Evolutionary conservation across 2,797 vertebrate genomes (phyloP).

Genomic region (Limosa lapponica): DNA sequence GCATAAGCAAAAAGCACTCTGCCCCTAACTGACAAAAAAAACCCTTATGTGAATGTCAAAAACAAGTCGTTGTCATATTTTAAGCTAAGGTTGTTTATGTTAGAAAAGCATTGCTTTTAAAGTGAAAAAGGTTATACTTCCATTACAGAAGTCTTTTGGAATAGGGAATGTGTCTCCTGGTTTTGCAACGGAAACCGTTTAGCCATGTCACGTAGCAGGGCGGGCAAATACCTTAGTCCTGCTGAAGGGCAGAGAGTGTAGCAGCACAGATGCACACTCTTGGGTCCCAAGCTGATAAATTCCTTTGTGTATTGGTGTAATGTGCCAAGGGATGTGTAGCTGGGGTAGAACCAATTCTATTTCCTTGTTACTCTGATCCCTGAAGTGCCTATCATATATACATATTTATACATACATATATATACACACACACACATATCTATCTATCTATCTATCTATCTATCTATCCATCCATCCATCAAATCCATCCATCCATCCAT

Average conservation of each 20-base stretch:
- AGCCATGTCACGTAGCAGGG: rapidly evolving
- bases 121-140: neutral
- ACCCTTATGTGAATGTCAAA: neutral
- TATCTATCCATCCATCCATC: neutral
- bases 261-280: neutral
- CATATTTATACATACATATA: neutral
- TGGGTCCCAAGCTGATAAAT: neutral
- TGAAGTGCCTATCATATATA: neutral
- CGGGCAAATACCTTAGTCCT: neutral
- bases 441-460: neutral
- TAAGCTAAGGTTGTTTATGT: neutral
- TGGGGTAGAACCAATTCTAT: neutral
- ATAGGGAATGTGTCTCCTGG: neutral
- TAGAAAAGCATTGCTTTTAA: neutral
- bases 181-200: neutral
- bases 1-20: neutral
- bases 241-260: neutral
- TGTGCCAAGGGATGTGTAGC: neutral
- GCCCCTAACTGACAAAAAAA: neutral
- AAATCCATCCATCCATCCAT: neutral
- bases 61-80: neutral
- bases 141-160: neutral
- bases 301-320: neutral
- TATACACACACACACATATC: neutral
- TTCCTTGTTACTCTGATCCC: neutral